Evolutionary conservation across 2,113 vertebrate species (phyloP), one percentile per base, ranked within the genome.

Genomic region (Macaca mulatta): DNA sequence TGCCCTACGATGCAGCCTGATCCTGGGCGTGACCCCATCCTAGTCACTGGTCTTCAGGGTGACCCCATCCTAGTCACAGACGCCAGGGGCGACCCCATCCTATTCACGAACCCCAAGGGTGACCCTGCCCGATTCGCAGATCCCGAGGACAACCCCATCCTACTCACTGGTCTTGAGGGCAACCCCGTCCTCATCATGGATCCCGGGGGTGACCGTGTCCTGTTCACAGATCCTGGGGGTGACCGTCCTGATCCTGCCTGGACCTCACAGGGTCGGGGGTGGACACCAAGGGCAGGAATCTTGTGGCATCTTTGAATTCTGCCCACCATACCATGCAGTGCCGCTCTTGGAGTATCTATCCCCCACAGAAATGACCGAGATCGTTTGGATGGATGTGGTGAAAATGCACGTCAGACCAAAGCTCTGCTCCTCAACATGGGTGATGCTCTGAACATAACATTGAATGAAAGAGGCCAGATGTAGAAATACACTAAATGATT

Each of bases 121-220:
- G 61, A 61, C 59, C 22, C 0, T 10, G 9, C 23, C 57, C 57
- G 3, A 25, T 8, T 59, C 23, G 3, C 20, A 22, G 8, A 57
- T 57, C 55, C 22, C 8, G 2, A 8, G 55, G 55, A 23, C 23
- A 23, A 59, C 57, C 27, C 0, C 59, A 12, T 61, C 59, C 59
- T 61, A 27, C 0, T 61, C 59, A 27, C 10, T 4, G 23, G 25
- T 61, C 59, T 25, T 5, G 23, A 55, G 59, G 59, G 59, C 25
- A 27, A 61, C 59, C 1, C 4, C 2, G 0, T 30, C 59, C 27
- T 64, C 5, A 10, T 61, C 25, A 5, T 4, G 4, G 59, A 61
- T 27, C 59, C 59, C 1, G 22, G 10, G 10, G 59, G 59, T 59
- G 55, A 57, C 22, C 2, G 8, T 8, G 8, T 57, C 20, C 55